Percentiles rank a stretch among this genome's conserved stretches.
These are phyloP conservation scores for Polypedilum vanderplanki DNA, from an alignment of 1,140 invertebrate genomes.

Conservation along the genomic window DNA sequence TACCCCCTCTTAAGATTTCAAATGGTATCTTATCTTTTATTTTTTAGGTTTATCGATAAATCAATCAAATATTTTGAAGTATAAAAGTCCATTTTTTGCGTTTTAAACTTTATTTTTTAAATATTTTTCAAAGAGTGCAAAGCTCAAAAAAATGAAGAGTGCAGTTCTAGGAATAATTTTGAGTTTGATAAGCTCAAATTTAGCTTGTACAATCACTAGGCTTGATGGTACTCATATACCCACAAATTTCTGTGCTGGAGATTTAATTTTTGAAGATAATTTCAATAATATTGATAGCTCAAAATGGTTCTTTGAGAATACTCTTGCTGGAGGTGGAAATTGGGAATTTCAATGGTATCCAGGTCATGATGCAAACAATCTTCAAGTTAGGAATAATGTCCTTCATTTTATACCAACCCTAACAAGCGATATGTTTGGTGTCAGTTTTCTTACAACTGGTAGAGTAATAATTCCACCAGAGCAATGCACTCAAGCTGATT, in stretches of 20 bases:
- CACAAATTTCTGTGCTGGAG: slow-evolving; percentile 38
- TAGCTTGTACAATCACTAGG: slow-evolving; percentile 9
- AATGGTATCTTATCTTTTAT: too few relatives aligned
- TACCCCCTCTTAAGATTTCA: too few relatives aligned
- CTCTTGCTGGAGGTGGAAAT: slow-evolving; percentile 52
- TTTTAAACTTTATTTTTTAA: too few relatives aligned
- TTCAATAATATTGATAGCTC: slow-evolving; percentile 47
- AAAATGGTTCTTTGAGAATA: slow-evolving; percentile 52
- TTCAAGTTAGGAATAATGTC: slow-evolving; percentile 41
- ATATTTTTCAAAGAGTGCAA: too few relatives aligned
- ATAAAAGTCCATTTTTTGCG: too few relatives aligned
- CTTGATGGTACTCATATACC: neutral
- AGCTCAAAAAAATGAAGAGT: neutral
- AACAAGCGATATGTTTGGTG: slow-evolving; percentile 51
- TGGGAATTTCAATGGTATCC: slow-evolving; percentile 65
- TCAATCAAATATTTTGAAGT: too few relatives aligned
- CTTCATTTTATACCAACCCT: slow-evolving; percentile 55
- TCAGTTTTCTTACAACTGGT: slow-evolving; percentile 50
- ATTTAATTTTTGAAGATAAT: slow-evolving; percentile 51
- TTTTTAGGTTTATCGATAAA: too few relatives aligned
- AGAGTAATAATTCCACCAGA: slow-evolving; percentile 49
- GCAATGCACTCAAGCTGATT: slow-evolving; percentile 45
- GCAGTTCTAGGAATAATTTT: neutral
- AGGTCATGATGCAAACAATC: slow-evolving; percentile 37
- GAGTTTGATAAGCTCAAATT: neutral